These are phyloP conservation scores for Ephestia elutella DNA, from an alignment of 1,140 invertebrate genomes.

Conservation along the genomic window DNA sequence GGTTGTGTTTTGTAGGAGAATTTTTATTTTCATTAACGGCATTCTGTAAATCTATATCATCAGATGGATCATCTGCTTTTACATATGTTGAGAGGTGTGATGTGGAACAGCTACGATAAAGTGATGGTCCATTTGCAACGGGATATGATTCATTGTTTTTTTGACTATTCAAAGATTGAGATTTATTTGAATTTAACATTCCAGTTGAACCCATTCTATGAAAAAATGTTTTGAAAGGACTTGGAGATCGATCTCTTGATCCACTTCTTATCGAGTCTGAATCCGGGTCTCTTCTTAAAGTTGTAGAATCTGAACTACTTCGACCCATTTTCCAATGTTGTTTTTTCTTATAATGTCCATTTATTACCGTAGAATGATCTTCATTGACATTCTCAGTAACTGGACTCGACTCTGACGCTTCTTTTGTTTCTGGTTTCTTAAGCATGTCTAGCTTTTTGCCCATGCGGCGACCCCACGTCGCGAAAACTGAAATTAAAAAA, in stretches of 20 bases:
- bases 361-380: slow-evolving; percentile 38
- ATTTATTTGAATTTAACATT: slow-evolving; percentile 79
- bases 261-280: slow-evolving; percentile 64
- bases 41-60: slow-evolving; percentile 81
- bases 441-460: slow-evolving; percentile 86
- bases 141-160: slow-evolving; percentile 62
- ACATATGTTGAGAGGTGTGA: slow-evolving; percentile 85
- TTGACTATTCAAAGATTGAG: slow-evolving; percentile 68
- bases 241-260: slow-evolving; percentile 75
- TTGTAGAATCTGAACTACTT: slow-evolving; percentile 67
- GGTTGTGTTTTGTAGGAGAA: slow-evolving; percentile 43
- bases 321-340: slow-evolving; percentile 71
- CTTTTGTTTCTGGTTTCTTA: slow-evolving; percentile 79
- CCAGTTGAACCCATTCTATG: slow-evolving; percentile 84
- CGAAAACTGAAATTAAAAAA: slow-evolving; percentile 76
- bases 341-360: slow-evolving; percentile 68
- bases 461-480: slow-evolving; percentile 86
- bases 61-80: slow-evolving; percentile 85
- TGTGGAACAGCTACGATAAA: slow-evolving; percentile 85
- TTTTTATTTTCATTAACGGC: slow-evolving; percentile 58
- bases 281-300: slow-evolving; percentile 60
- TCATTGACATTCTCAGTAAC: slow-evolving; percentile 37
- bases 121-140: slow-evolving; percentile 67
- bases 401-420: slow-evolving; percentile 51
- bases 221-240: slow-evolving; percentile 82